phyloP scores from a whole-genome alignment of 53 echinoderm and acorn worm species.

The Paracentrotus lividus region DNA sequence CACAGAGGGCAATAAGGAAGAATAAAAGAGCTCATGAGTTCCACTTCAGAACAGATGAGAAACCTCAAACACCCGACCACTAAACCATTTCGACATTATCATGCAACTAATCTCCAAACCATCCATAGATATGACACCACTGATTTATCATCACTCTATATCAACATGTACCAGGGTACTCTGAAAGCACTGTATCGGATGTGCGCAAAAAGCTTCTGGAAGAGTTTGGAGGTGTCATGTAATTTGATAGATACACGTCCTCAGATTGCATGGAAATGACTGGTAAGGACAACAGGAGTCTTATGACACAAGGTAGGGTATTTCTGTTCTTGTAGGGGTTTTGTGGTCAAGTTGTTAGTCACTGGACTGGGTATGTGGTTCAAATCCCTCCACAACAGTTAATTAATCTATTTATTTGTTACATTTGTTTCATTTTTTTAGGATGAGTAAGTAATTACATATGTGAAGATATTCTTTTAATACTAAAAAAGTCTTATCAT shows the following conservation, averaged over 20 bases:
- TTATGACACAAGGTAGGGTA: not conserved
- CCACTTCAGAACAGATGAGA: not conserved
- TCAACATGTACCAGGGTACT: slow-evolving; percentile 11
- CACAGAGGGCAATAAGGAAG: not conserved
- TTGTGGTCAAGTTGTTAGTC: too few relatives aligned
- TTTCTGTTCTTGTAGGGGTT: too few relatives aligned
- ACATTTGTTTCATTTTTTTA: too few relatives aligned
- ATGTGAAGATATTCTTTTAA: too few relatives aligned
- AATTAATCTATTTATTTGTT: too few relatives aligned
- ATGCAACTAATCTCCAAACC: not conserved
- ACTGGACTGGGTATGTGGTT: too few relatives aligned
- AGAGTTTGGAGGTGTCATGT: not conserved
- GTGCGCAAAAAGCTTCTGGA: not conserved
- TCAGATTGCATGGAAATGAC: not conserved
- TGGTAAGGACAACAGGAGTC: not conserved
- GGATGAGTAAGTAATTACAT: too few relatives aligned
- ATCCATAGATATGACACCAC: slow-evolving; percentile 25
- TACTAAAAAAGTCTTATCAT: too few relatives aligned
- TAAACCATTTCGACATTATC: not conserved
- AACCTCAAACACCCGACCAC: not conserved
- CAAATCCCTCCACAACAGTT: too few relatives aligned
- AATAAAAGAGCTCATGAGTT: not conserved
- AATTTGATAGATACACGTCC: slow-evolving; percentile 8
- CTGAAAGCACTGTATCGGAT: not conserved
- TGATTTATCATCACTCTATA: not conserved